Base-by-base conservation (phyloP, 2,888 invertebrate genomes). In the Drosophila paracracens region DNA sequence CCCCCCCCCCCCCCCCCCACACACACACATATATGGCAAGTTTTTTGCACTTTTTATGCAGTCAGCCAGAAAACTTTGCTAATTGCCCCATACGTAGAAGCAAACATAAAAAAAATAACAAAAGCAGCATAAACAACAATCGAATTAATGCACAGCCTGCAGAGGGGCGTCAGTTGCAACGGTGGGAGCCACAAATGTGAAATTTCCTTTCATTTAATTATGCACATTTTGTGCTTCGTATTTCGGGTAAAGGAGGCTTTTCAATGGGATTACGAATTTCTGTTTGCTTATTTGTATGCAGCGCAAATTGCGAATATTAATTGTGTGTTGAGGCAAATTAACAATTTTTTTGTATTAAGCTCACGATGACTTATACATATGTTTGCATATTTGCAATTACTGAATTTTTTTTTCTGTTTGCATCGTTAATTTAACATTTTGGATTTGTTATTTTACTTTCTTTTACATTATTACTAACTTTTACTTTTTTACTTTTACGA, bases 61-160 rank as follows among this genome's bases (percentile, higher is more conserved):
- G 31, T 56, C 71, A 72, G 66, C 58, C 61, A 64, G 76, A 74
- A 75, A 84, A 79, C 76, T 82, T 82, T 86, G 81, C 84, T 84
- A 84, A 84, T 84, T 86, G 86, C 83, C 70, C 67, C 76, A 79
- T 86, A 80, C 82, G 63, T 70, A 70, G 71, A 69, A 60, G 57
- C 69, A 59, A 65, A 46, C 64, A 52, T 8, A 25, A 21, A 52
- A 13, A 21, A 35, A 33, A 8, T 8, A 46, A 46, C n/a, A 18
- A 38, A 58, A 62, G 57, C 48, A 53, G n/a, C 62, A 46, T 29
- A 71, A 64, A 72, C 40, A 76, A 70, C 71, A 78, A 78, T 78
- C 63, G 75, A 75, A 75, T 75, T 78, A 78, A 71, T 75, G 75
- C 67, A 78, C 65, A 68, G 48, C 13, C 52, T 52, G 60, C 43